These are phyloP conservation scores for Eristalis intricaria DNA, from an alignment of 2,888 invertebrate species.

Conservation along the genomic window DNA sequence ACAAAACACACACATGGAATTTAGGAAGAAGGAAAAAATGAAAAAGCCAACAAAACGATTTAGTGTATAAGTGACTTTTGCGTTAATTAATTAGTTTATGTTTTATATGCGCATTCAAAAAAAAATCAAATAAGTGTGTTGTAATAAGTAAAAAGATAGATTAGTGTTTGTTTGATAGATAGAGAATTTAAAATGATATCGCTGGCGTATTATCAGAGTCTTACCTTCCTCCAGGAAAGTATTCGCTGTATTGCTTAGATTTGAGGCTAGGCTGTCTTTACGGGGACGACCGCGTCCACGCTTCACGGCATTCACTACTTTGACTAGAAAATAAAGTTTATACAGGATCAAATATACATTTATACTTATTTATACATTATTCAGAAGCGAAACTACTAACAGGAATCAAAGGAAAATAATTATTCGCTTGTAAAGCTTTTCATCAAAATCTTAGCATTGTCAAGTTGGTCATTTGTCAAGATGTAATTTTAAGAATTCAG, in stretches of 20 bases:
- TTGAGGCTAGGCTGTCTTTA: constrained; percentile 83
- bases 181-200: constrained; percentile 31
- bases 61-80: neutral
- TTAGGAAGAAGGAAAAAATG: neutral
- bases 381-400: constrained; percentile 13
- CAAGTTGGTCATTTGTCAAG: too few species aligned
- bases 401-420: neutral
- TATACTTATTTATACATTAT: constrained; percentile 38
- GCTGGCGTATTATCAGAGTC: constrained; percentile 72
- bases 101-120: neutral
- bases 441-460: too few species aligned
- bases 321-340: constrained; percentile 78
- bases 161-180: neutral
- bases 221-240: constrained; percentile 89
- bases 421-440: too few species aligned
- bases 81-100: neutral
- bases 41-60: neutral
- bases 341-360: constrained; percentile 51
- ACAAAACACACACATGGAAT: neutral
- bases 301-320: constrained; percentile 82
- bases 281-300: constrained; percentile 84
- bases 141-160: neutral
- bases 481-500: too few species aligned
- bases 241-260: constrained; percentile 83
- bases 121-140: neutral